Percentiles rank a stretch among this genome's conserved stretches.
phyloP scores from a whole-genome alignment of 2,888 invertebrate species.

The Psococerastis gibbosa region DNA sequence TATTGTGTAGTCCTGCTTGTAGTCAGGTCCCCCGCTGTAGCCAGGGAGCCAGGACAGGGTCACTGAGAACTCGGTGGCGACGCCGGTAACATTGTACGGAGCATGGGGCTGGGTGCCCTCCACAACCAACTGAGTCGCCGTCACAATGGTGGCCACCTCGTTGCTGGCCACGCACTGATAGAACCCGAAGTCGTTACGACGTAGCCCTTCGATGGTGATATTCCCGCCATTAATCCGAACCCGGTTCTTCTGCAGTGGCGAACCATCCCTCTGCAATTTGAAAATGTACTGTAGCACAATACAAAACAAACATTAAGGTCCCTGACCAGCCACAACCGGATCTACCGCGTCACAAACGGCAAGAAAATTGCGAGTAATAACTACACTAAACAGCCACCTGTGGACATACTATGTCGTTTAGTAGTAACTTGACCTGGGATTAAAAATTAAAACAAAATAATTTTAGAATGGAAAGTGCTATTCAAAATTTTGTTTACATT shows the following conservation, averaged over 20 bases:
- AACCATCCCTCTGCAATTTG: conserved; percentile 63
- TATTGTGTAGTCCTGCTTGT: conserved; percentile 86
- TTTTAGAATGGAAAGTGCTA: too few species aligned
- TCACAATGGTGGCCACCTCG: conserved; percentile 88
- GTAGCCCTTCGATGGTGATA: conserved; percentile 72
- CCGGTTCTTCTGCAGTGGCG: conserved; percentile 60
- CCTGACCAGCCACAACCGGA: too few species aligned
- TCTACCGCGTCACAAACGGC: too few species aligned
- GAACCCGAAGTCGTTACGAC: conserved; percentile 79
- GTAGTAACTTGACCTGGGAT: too few species aligned
- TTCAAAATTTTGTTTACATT: too few species aligned
- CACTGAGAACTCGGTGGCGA: conserved; percentile 76
- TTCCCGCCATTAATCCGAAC: conserved; percentile 68
- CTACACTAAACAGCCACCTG: too few species aligned
- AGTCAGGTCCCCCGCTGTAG: conserved; percentile 86
- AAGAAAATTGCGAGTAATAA: too few species aligned
- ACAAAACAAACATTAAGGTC: too few species aligned
- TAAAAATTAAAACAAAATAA: too few species aligned
- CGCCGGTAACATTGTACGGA: conserved; percentile 84
- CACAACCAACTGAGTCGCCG: conserved; percentile 72
- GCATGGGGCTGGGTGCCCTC: conserved; percentile 95
- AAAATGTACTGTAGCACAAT: too few species aligned
- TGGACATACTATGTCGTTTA: too few species aligned
- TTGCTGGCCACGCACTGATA: conserved; percentile 93
- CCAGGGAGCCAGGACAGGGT: conserved; percentile 87